Conservation (phyloP, 1,140 invertebrate species). For the Formica selysi region DNA sequence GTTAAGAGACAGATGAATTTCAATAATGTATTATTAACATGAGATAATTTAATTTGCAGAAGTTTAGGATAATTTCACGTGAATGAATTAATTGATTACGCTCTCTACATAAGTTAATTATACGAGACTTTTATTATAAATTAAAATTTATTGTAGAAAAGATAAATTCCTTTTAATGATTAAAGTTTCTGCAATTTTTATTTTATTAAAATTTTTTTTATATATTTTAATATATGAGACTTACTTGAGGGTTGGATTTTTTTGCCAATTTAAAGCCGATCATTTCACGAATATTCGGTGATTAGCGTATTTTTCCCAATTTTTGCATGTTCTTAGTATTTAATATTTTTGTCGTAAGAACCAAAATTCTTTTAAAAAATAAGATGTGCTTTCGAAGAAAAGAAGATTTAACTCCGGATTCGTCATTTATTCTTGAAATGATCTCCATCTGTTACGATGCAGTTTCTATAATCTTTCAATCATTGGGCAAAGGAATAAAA, state of each 20-base stretch:
- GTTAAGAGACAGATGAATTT: not conserved
- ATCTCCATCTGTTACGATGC: not conserved
- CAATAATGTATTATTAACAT: not conserved
- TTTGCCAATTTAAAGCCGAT: no score
- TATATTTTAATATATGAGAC: not conserved
- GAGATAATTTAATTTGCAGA: not conserved
- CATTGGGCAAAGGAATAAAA: not conserved
- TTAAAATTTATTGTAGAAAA: not conserved
- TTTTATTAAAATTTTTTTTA: not conserved
- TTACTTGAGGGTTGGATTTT: no score
- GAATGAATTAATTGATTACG: not conserved
- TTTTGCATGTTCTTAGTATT: not conserved
- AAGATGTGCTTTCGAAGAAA: not conserved
- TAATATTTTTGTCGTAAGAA: not conserved
- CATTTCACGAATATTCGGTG: no score
- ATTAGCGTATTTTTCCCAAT: no score
- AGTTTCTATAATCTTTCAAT: not conserved
- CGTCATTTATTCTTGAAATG: not conserved
- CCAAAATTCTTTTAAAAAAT: not conserved
- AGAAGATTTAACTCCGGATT: not conserved
- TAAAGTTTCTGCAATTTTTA: not conserved
- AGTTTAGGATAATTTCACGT: not conserved
- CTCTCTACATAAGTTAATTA: not conserved
- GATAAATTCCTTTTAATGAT: not conserved
- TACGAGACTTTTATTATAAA: not conserved